Base-by-base conservation (phyloP, 1,140 invertebrate genomes). In the Sarcophaga peregrina region DNA sequence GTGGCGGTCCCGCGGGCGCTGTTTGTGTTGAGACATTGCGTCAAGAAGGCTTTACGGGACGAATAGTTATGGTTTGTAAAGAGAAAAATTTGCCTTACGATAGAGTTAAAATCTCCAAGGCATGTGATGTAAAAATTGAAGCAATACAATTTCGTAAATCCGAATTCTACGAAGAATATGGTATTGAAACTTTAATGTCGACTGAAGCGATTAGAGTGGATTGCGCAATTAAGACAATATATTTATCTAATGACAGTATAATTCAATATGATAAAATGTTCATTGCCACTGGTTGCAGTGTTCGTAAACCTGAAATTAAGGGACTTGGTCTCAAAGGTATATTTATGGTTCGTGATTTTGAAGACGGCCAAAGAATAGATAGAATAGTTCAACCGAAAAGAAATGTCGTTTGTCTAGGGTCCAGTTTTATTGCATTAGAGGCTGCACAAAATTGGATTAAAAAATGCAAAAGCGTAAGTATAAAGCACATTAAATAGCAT, bases 61-160 rank as follows among this genome's bases (percentile, higher is more conserved):
- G 93, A 17, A 93, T 99, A 37, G 91, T 96, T 17, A 90, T 99
- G 84, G 90, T 98, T 5, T 94, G 94, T 75, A 95, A 94, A 88
- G 98, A 99, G 90, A 90, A 93, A 3, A 91, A 92, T 86, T 86
- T 96, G 15, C 97, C 97, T 3, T 99, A 99, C 89, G 97, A 99
- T 90, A 93, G 96, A 83, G 93, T 97, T 10, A 98, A 98, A 91
- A 92, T 98, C 4, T 97, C 96, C 83, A 98, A 98, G 91, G 86
- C 91, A 0, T 91, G 95, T 85, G 92, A 93, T 83, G 90, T 93
- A 1, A 91, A 93, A 20, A 91, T 94, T 3, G 91, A 93, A 9
- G 94, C 94, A 82, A 89, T 95, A 11, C 91, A 93, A 86, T 93
- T 96, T 17, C 92, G 96, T 82, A 90, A 92, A 6, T 88, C 92